phyloP scores from a whole-genome alignment of 2,888 invertebrate species.

The Sialis fuliginosa region DNA sequence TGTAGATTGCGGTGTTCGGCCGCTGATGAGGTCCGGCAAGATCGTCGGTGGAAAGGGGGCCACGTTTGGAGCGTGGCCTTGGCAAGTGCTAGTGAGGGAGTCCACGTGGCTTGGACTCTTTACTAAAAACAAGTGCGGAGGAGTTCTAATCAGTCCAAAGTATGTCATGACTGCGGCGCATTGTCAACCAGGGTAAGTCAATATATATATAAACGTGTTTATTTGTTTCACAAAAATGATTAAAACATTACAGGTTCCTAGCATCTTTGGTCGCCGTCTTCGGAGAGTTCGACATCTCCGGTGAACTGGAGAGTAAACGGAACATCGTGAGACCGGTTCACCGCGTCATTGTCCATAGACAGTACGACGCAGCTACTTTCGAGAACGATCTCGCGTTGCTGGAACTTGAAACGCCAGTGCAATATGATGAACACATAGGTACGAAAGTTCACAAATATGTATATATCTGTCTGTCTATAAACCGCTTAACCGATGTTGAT shows the following conservation, averaged over 20 bases:
- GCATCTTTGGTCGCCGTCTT: constrained; percentile 81
- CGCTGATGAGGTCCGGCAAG: constrained; percentile 57
- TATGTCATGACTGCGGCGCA: constrained; percentile 87
- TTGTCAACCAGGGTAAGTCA: constrained; percentile 82
- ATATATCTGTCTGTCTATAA: not conserved
- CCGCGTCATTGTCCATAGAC: constrained; percentile 72
- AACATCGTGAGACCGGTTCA: constrained; percentile 69
- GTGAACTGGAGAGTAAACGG: constrained; percentile 59
- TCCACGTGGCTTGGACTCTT: constrained; percentile 87
- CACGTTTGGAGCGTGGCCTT: constrained; percentile 76
- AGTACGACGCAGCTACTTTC: constrained; percentile 79
- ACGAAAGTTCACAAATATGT: constrained; percentile 17
- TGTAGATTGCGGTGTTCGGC: constrained; percentile 77
- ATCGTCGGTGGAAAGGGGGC: constrained; percentile 84
- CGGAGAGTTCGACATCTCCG: constrained; percentile 80
- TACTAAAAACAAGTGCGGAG: constrained; percentile 90
- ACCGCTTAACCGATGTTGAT: not conserved
- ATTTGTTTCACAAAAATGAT: too few species aligned
- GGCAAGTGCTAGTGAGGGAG: constrained; percentile 83
- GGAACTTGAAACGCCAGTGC: constrained; percentile 66
- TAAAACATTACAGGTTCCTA: constrained; percentile 42
- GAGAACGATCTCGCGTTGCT: constrained; percentile 81
- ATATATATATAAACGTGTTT: too few species aligned
- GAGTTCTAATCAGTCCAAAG: constrained; percentile 73
- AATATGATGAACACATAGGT: constrained; percentile 73